Evolutionary conservation across 1,140 invertebrate genomes (phyloP).

Genomic region (Diorhabda elongata): DNA sequence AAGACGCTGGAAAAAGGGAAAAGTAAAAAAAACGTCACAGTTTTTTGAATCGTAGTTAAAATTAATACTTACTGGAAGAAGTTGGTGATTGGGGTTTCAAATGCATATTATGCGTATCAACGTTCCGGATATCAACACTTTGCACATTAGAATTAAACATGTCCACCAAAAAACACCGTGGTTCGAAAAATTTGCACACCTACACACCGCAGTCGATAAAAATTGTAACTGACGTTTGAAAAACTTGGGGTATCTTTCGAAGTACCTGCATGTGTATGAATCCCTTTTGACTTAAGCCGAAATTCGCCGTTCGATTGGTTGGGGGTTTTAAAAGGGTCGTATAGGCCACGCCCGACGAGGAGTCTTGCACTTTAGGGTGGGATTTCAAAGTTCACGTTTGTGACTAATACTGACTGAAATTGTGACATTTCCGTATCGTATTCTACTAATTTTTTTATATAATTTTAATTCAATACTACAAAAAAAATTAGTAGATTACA

Average conservation of each 20-base stretch:
- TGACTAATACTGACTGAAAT: too few relatives aligned
- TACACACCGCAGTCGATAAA: constrained; percentile 8
- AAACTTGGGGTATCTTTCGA: constrained; percentile 16
- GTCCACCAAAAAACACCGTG: neutral
- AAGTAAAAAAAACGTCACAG: too few relatives aligned
- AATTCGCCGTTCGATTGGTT: constrained; percentile 15
- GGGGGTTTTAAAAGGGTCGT: constrained; percentile 18
- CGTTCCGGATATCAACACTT: constrained; percentile 20
- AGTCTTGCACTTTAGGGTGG: neutral
- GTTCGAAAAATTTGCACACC: neutral
- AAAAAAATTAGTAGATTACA: too few relatives aligned
- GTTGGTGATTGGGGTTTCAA: constrained; percentile 25
- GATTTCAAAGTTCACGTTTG: neutral
- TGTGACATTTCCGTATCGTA: too few relatives aligned
- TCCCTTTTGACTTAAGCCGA: constrained; percentile 24
- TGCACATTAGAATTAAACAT: constrained; percentile 14
- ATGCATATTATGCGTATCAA: constrained; percentile 22
- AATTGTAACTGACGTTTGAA: constrained; percentile 14
- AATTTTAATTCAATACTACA: too few relatives aligned
- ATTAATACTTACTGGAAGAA: constrained; percentile 27
- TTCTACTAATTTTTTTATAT: too few relatives aligned
- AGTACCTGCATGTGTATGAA: constrained; percentile 23
- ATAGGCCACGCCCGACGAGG: constrained; percentile 20
- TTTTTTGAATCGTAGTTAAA: neutral
- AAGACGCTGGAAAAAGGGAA: too few relatives aligned